Evolutionary conservation across 2,797 vertebrate genomes (phyloP).

Genomic region (Mormyrops boulengeri): DNA sequence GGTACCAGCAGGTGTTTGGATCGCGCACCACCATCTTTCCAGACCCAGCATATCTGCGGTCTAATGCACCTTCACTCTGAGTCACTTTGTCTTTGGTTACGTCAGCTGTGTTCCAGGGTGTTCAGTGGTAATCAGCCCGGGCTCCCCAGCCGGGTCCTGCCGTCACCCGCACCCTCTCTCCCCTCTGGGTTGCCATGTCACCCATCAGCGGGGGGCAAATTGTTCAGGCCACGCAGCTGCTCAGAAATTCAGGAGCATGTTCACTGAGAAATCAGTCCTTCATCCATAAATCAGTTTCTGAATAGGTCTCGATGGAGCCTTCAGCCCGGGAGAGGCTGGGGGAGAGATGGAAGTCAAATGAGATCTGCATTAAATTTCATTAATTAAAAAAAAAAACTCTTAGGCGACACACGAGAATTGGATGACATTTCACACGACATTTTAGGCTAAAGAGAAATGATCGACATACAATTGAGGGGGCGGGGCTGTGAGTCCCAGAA

Average conservation of each 20-base stretch:
- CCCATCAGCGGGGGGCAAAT: slow-evolving; percentile 19
- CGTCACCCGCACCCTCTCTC: not conserved
- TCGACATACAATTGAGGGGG: not conserved
- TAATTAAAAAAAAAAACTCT: not conserved
- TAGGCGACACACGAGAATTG: not conserved
- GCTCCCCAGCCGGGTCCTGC: not conserved
- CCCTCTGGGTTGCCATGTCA: slow-evolving; percentile 30
- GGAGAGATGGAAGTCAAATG: not conserved
- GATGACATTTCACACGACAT: not conserved
- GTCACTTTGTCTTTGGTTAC: not conserved
- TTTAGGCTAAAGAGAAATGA: not conserved
- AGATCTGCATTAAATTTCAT: not conserved
- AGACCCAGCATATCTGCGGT: slow-evolving; percentile 31
- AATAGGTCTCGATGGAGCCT: not conserved
- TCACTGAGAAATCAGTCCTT: slow-evolving; percentile 32
- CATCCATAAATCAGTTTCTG: slow-evolving; percentile 23
- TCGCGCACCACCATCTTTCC: slow-evolving; percentile 31
- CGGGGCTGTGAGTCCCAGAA: not conserved
- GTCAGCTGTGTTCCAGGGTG: slow-evolving; percentile 34
- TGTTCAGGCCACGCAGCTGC: slow-evolving; percentile 17
- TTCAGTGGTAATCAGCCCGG: slow-evolving; percentile 35
- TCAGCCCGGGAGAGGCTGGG: not conserved
- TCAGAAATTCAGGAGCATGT: slow-evolving; percentile 4
- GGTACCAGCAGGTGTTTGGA: slow-evolving; percentile 22
- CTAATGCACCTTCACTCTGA: slow-evolving; percentile 33